phyloP scores from a whole-genome alignment of 2,888 invertebrate genomes.

The Pantelozetes paolii region DNA sequence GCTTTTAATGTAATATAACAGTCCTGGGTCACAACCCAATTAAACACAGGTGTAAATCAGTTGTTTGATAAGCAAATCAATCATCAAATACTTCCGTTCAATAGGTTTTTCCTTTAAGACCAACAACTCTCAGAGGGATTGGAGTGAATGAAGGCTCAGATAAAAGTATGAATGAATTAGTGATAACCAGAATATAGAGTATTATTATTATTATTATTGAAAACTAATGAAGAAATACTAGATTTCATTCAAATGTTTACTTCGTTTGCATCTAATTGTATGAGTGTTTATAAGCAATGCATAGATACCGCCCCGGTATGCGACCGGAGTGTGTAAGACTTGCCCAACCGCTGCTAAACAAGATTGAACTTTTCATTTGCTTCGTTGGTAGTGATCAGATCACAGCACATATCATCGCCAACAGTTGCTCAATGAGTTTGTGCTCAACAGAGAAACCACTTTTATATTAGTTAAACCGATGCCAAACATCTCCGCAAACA shows the following conservation, averaged over 20 bases:
- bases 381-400: constrained; percentile 6
- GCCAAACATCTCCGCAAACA: too few species aligned
- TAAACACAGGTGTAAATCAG: constrained; percentile 3
- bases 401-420: constrained; percentile 26
- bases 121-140: constrained; percentile 7
- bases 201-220: too few species aligned
- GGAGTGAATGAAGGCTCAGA: neutral
- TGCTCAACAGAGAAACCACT: neutral
- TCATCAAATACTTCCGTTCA: constrained; percentile 20
- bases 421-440: constrained; percentile 25
- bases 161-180: too few species aligned
- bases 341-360: constrained; percentile 34
- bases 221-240: neutral
- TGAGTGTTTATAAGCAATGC: neutral
- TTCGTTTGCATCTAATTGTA: constrained; percentile 10
- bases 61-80: constrained; percentile 9
- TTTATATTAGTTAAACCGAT: too few species aligned
- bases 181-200: too few species aligned
- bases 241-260: constrained; percentile 20
- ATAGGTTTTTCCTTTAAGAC: constrained; percentile 16
- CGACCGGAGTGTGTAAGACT: neutral
- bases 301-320: constrained; percentile 32
- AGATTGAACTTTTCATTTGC: constrained; percentile 18
- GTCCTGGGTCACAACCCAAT: constrained; percentile 22
- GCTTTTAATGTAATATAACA: neutral